Base-by-base conservation (phyloP, 2,888 invertebrate species). In the Epiperipatus broadwayi region DNA sequence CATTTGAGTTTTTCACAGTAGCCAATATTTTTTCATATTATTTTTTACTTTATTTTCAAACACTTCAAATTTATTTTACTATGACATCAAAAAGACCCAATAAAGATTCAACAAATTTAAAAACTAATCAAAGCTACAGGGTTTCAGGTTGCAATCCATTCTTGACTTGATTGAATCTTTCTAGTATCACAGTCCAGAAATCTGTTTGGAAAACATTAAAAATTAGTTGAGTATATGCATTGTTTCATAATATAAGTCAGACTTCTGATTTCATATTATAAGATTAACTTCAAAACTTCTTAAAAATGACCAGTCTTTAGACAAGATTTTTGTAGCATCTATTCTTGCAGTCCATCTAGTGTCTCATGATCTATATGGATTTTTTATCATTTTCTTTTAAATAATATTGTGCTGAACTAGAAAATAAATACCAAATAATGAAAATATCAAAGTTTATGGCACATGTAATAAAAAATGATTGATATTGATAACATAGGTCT, bases 231-330 rank as follows among this genome's bases (percentile, higher is more conserved):
- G 14, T 8, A 30, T 8, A 14, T 5, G 5, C 8, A n/a, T 30
- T 18, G 33, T 20, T 33, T 33, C 20, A 33, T 33, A 19, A 19
- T 20, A 12, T 18, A 12, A 10, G 33, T 15, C 33, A 15, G 12
- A 16, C 25, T 35, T 35, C 25, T 35, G 21, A 12, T 21, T 22
- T 5, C 35, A 21, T 35, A 21, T 21, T 35, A 12, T 22, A 15
- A 35, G 35, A 35, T 35, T 22, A 22, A 21, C 21, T 35, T 22
- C 35, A 35, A 35, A 35, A 25, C 21, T 21, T 35, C 15, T 35
- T 35, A 12, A 35, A 35, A 22, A 22, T 16, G n/a, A 12, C 25
- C 22, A 35, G 4, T 25, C 10, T 35, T 35, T 35, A 22, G n/a
- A 35, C 21, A 35, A 22, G 15, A 25, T 25, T 35, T 21, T 22